Evolutionary conservation across 2,797 vertebrate species (phyloP).

Genomic region (Myotis myotis): DNA sequence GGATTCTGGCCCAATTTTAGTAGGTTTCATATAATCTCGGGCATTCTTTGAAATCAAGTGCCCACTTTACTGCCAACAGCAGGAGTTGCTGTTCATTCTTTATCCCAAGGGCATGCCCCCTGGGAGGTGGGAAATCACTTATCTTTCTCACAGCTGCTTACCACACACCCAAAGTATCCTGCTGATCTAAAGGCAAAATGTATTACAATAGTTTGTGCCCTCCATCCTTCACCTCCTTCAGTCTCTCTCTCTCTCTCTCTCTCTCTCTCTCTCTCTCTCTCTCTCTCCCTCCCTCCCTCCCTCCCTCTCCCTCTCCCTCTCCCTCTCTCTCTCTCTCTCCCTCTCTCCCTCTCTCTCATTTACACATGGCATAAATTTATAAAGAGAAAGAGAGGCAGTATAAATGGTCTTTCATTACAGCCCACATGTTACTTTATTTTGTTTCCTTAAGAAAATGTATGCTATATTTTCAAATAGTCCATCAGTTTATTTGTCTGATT

Average conservation of each 20-base stretch:
- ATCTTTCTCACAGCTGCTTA: neutral
- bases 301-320: neutral
- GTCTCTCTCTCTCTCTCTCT: neutral
- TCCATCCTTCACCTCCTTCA: neutral
- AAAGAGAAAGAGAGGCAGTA: neutral
- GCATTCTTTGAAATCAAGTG: neutral
- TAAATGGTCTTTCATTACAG: neutral
- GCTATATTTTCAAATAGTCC: neutral
- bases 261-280: neutral
- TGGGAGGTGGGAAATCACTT: neutral
- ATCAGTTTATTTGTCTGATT: neutral
- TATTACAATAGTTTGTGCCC: neutral
- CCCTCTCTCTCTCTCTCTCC: neutral
- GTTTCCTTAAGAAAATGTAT: conserved; percentile 2
- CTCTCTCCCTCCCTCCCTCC: neutral
- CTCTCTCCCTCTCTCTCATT: neutral
- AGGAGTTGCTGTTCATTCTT: neutral
- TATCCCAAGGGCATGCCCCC: neutral
- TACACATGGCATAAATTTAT: neutral
- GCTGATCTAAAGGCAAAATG: neutral
- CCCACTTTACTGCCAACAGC: neutral
- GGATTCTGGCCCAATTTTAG: neutral
- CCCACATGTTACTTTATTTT: neutral
- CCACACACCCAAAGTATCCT: neutral
- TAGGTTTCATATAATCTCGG: neutral